Percentiles rank a stretch among this genome's conserved stretches.
These are phyloP conservation scores for Dynastes grantii DNA, from an alignment of 2,888 invertebrate genomes.

Conservation along the genomic window DNA sequence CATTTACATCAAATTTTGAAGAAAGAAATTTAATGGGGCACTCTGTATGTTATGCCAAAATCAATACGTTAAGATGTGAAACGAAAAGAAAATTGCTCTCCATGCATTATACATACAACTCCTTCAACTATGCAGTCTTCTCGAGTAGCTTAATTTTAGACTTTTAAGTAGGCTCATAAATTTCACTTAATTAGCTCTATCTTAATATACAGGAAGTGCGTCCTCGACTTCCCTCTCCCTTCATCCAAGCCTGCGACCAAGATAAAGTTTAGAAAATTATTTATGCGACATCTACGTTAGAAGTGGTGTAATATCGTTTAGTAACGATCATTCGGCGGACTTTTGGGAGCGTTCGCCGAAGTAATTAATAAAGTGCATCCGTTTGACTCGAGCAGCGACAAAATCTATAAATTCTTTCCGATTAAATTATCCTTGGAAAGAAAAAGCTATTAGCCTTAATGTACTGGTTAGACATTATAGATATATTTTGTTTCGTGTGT, in stretches of 20 bases:
- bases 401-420: constrained; percentile 12
- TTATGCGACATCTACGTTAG: constrained; percentile 31
- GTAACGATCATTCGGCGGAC: constrained; percentile 11
- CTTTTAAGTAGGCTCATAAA: constrained; percentile 45
- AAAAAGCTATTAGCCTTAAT: constrained; percentile 25
- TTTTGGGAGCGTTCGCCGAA: too few species aligned
- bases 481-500: too few species aligned
- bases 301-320: constrained; percentile 24
- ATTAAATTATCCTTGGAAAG: constrained; percentile 4
- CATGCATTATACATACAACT: background rate
- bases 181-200: constrained; percentile 48
- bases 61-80: too few species aligned
- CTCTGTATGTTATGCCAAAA: too few species aligned
- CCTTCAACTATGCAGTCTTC: background rate
- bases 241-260: background rate
- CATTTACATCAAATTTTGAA: too few species aligned
- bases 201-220: constrained; percentile 48
- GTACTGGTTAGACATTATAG: background rate
- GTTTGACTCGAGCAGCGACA: background rate
- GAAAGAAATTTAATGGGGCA: too few species aligned
- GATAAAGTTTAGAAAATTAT: constrained; percentile 38
- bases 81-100: background rate
- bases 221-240: constrained; percentile 13
- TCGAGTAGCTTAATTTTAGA: constrained; percentile 43
- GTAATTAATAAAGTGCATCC: background rate